Evolutionary conservation across 92 coral and sea anemone genomes (phyloP), one percentile per base, ranked within the genome.

Genomic region (Umimayanthus kanabou): DNA sequence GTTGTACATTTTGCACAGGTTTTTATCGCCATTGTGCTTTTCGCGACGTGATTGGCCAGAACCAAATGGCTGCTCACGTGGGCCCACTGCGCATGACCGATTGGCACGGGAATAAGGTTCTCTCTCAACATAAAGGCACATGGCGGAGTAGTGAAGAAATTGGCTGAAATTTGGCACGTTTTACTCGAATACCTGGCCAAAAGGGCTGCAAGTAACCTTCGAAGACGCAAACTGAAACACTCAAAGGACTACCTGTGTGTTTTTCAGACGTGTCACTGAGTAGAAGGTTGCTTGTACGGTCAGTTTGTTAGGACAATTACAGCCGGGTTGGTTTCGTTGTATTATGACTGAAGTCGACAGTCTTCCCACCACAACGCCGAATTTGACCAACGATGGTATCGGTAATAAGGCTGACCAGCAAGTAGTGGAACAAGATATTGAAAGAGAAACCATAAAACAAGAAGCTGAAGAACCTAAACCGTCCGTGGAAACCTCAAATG

Each of bases 301-400:
- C 91, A 92, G 94, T 89, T 92, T 86, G 92, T 85, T 64, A 92
- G 91, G 90, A 87, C 89, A 91, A 78, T 92, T 87, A 77, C 85
- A 88, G 77, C 87, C 90, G 80, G 96, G 92, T 91, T 92, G 89
- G 90, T 79, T 89, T 92, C 92, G 73, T 80, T 94, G 93, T 95
- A 95, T 95, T 95, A 95, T 95, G 98, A 95, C 96, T 95, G 98
- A 95, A 91, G 98, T 95, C 85, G 96, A 95, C 76, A 95, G 92
- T 90, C 93, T 92, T 80, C 91, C 98, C 89, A 95, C 88, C 84
- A 80, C 96, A 85, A 82, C 89, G 55, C 90, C 94, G 88, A 94
- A 93, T 89, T 91, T 95, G 75, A 88, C 88, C 78, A 92, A 93
- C 88, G 94, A 93, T 88, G 94, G 82, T 89, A 88, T 85, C 80